These are phyloP conservation scores for Philereme vetulata DNA, from an alignment of 2,888 invertebrate species.

Conservation along the genomic window DNA sequence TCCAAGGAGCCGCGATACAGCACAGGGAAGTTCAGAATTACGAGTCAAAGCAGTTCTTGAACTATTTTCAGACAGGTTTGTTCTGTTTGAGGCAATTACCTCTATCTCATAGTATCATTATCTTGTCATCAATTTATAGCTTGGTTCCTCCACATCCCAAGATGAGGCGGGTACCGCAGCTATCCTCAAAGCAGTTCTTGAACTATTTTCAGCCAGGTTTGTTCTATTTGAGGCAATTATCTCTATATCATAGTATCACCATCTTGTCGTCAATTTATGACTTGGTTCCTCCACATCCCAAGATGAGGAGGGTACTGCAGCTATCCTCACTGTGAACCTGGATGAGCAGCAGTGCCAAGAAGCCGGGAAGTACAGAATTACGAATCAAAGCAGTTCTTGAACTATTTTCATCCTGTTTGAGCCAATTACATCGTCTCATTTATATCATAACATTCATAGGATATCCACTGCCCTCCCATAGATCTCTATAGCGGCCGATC, in stretches of 20 bases:
- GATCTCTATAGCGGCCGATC: too few relatives aligned
- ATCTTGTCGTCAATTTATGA: too few relatives aligned
- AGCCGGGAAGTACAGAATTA: conserved; percentile 92
- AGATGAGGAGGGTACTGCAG: conserved; percentile 90
- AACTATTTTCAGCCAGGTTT: conserved; percentile 90
- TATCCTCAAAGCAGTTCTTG: conserved; percentile 89
- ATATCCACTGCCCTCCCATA: too few relatives aligned
- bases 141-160: conserved; percentile 88
- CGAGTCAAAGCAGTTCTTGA: conserved; percentile 91
- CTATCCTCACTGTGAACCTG: conserved; percentile 90
- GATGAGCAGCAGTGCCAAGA: conserved; percentile 92
- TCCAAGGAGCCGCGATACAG: conserved; percentile 93
- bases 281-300: conserved; percentile 90
- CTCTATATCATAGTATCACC: too few relatives aligned
- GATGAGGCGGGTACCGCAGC: conserved; percentile 91
- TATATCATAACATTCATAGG: too few relatives aligned
- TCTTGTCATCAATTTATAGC: too few relatives aligned
- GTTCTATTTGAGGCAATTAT: too few relatives aligned
- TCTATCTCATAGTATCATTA: too few relatives aligned
- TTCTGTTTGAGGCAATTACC: too few relatives aligned
- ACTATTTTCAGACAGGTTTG: conserved; percentile 88
- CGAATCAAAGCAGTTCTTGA: conserved; percentile 91
- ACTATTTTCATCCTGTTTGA: conserved; percentile 85
- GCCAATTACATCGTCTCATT: too few relatives aligned
- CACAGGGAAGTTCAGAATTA: conserved; percentile 93